Evolutionary conservation across 2,113 vertebrate species (phyloP).

Genomic region (Tenebrosternarchus preto): DNA sequence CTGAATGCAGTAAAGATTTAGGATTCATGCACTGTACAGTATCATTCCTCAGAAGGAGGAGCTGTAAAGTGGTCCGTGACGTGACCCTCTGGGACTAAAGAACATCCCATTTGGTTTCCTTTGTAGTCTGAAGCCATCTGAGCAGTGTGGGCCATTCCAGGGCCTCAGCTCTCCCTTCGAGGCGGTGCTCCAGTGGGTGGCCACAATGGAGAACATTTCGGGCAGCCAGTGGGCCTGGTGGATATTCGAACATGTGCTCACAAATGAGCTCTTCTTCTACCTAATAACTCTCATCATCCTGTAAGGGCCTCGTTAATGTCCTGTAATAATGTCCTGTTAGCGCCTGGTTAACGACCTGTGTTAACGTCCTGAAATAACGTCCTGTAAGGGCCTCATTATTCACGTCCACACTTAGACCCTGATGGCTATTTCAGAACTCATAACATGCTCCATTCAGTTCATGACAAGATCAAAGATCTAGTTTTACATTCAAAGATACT

Average conservation of each 20-base stretch:
- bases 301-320: conserved; percentile 79
- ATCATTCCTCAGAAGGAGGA: no score
- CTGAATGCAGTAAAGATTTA: no score
- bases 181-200: conserved; percentile 79
- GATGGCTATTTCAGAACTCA: no score
- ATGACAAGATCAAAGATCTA: no score
- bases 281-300: conserved; percentile 76
- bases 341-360: no score
- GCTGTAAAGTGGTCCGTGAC: no score
- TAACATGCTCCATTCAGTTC: no score
- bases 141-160: conserved; percentile 87
- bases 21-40: no score
- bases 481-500: background rate
- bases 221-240: conserved; percentile 78
- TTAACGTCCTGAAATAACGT: no score
- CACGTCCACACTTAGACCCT: no score
- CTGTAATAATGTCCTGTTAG: no score
- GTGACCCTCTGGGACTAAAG: no score
- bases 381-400: conserved; percentile 77
- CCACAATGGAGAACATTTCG: conserved; percentile 49
- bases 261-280: conserved; percentile 87
- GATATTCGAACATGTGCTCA: conserved; percentile 86
- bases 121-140: conserved; percentile 82
- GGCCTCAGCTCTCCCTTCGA: conserved; percentile 77
- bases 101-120: background rate